Evolutionary conservation across 2,113 vertebrate genomes (phyloP).

Genomic region (Bos javanicus): DNA sequence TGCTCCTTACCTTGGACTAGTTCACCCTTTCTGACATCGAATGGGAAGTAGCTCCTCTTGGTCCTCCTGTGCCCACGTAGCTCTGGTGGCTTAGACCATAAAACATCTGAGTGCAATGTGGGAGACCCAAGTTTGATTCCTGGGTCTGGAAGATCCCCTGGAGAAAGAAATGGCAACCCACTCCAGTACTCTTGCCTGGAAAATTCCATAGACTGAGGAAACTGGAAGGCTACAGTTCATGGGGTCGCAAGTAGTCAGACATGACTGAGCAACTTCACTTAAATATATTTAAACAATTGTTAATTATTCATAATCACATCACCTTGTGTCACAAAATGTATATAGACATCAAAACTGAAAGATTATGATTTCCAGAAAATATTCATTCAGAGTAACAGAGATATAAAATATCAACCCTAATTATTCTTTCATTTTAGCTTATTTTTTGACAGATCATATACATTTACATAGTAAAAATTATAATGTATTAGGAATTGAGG

Average conservation of each 20-base stretch:
- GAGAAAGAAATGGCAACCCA: too few relatives aligned
- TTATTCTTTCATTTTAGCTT: not conserved
- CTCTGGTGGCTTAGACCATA: too few relatives aligned
- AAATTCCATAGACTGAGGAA: too few relatives aligned
- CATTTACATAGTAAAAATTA: not conserved
- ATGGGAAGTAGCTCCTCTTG: too few relatives aligned
- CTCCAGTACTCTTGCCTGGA: too few relatives aligned
- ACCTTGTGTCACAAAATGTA: not conserved
- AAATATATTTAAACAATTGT: not conserved
- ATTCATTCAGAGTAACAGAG: not conserved
- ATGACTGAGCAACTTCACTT: not conserved
- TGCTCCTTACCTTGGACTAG: too few relatives aligned
- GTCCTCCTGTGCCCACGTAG: rapidly evolving
- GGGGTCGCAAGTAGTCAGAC: too few relatives aligned
- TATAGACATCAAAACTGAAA: not conserved
- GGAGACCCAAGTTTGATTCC: too few relatives aligned
- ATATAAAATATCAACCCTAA: not conserved
- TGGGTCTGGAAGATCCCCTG: too few relatives aligned
- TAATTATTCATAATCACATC: not conserved
- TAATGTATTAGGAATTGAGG: constrained; percentile 17
- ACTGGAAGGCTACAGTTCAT: too few relatives aligned
- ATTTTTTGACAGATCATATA: not conserved
- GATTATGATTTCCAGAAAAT: not conserved
- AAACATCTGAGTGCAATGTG: too few relatives aligned
- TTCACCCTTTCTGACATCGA: rapidly evolving